Base-by-base conservation (phyloP, 2,888 invertebrate genomes). In the Metalampra italica region DNA sequence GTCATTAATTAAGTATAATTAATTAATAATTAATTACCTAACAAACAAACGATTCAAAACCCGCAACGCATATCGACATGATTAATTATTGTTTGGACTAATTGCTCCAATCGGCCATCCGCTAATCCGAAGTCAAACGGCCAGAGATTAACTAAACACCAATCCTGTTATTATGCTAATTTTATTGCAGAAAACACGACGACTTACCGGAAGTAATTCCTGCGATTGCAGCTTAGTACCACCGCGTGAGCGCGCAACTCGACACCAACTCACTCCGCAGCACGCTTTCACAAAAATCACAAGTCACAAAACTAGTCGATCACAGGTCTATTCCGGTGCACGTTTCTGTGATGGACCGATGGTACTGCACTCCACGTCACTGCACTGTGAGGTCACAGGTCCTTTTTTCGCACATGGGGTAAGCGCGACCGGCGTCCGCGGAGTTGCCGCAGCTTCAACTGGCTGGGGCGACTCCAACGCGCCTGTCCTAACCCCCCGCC, bases 401-500 rank as follows among this genome's bases (percentile, higher is more conserved):
- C 68, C 71, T 59, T 68, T 65, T 64, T 59, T 55, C 52, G 47
- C 45, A 47, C 30, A 52, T 47, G 53, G n/a, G 59, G 48, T 49
- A 60, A 60, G 61, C 61, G 65, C 63, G 68, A 82, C 86, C 71
- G 67, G 77, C 78, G 72, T 52, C 62, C 78, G 50, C 59, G 54
- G 52, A 58, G 59, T 64, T 77, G 78, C 64, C 80, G 79, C 82
- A 86, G 87, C 84, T 69, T 78, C 77, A 73, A 89, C 88, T 88
- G 88, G 85, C 87, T 82, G 82, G 88, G 88, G 83, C 75, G 83
- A 70, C 83, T 66, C 80, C 74, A 88, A 71, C 83, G 88, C 88
- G 88, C 88, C 82, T 79, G 88, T 74, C 77, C 79, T 78, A 74
- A 67, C 66, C 66, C 66, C 75, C 76, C 67, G 67, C 51, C 64